Evolutionary conservation across 2,113 vertebrate genomes (phyloP).

Genomic region (Mastomys coucha): DNA sequence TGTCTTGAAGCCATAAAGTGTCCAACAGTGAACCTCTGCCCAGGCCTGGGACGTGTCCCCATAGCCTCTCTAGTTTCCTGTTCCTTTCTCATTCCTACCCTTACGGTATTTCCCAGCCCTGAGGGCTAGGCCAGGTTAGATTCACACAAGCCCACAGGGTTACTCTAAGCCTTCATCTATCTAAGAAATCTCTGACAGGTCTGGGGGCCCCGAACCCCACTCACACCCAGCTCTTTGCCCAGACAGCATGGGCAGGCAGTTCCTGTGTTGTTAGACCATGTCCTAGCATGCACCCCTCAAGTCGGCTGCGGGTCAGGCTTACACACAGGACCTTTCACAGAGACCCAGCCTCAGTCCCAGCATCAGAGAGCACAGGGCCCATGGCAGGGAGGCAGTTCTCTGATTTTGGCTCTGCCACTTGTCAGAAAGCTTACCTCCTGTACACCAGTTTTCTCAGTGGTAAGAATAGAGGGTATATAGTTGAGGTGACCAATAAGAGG

Average conservation of each 20-base stretch:
- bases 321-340: background rate
- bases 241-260: background rate
- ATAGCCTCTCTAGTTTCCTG: background rate
- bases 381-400: background rate
- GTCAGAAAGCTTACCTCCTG: background rate
- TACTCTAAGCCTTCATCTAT: background rate
- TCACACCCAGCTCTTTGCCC: fast-evolving
- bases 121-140: background rate
- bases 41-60: background rate
- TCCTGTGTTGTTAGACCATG: background rate
- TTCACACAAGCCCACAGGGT: background rate
- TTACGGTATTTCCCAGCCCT: conserved; percentile 14
- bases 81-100: background rate
- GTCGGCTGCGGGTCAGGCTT: background rate
- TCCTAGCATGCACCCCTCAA: background rate
- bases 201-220: background rate
- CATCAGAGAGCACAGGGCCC: background rate
- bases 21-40: background rate
- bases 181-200: background rate
- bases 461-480: background rate
- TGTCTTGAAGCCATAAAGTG: background rate
- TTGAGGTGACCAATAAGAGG: fast-evolving
- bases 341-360: background rate
- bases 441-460: background rate
- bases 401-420: background rate